Evolutionary conservation across 2,888 invertebrate species (phyloP).

Genomic region (Drosophila austrosaltans): DNA sequence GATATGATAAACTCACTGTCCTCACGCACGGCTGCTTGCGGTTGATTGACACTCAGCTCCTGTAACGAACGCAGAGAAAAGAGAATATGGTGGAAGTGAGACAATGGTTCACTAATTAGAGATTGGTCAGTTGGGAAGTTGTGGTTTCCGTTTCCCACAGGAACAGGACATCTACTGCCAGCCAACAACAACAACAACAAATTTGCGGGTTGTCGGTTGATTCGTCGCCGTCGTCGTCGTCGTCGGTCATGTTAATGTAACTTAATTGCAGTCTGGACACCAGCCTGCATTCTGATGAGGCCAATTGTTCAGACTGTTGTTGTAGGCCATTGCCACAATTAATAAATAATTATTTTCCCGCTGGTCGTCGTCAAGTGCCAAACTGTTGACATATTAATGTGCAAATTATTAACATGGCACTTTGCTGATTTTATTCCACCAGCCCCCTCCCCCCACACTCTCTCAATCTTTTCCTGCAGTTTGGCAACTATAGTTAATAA

Average conservation of each 20-base stretch:
- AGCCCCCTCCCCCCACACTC: not conserved
- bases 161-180: slow-evolving; percentile 32
- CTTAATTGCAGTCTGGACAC: slow-evolving; percentile 60
- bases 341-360: slow-evolving; percentile 75
- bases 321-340: slow-evolving; percentile 60
- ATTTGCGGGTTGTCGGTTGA: slow-evolving; percentile 59
- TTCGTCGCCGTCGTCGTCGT: slow-evolving; percentile 19
- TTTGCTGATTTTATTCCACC: slow-evolving; percentile 31
- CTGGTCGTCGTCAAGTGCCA: slow-evolving; percentile 49
- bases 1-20: slow-evolving; percentile 91
- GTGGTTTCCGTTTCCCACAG: slow-evolving; percentile 11
- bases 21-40: slow-evolving; percentile 85
- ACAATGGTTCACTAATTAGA: slow-evolving; percentile 11
- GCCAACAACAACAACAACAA: slow-evolving; percentile 16
- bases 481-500: slow-evolving; percentile 59
- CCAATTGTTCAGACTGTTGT: slow-evolving; percentile 57
- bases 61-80: slow-evolving; percentile 67
- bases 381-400: slow-evolving; percentile 65
- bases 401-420: slow-evolving; percentile 54
- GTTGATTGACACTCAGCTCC: slow-evolving; percentile 85
- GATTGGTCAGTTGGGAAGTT: slow-evolving; percentile 8
- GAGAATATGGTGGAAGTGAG: not conserved
- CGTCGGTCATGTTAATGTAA: slow-evolving; percentile 66
- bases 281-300: slow-evolving; percentile 53
- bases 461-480: slow-evolving; percentile 22